Base-by-base conservation (phyloP, 2,888 invertebrate species). In the Mesochorus sp. region DNA sequence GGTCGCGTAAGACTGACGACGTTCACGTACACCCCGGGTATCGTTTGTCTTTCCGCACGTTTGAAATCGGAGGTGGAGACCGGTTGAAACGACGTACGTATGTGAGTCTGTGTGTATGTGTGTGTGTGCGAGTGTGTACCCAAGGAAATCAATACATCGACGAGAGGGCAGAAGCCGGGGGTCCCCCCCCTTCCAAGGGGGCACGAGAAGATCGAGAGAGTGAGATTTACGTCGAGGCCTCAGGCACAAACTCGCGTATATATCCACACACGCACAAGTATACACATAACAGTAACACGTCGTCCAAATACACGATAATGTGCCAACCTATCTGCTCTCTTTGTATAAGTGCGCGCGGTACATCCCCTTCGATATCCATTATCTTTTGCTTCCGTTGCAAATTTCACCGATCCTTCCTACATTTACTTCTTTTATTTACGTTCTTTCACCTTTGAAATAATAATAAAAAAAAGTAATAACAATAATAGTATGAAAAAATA, bases 41-140 rank as follows among this genome's bases (percentile, higher is more conserved):
- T 83, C 85, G 84, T 87, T 86, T 86, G 85, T 88, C 87, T 87
- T 87, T 88, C 85, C 82, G 72, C 76, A 84, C 83, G 85, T 88
- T 88, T 85, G 86, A 83, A 88, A 88, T 84, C 82, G 86, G 85
- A 85, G 85, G 85, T 82, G 83, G 86, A 67, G 49, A 49, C n/a
- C n/a, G n/a, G n/a, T n/a, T n/a, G n/a, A n/a, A n/a, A n/a, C n/a
- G 49, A 66, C 10, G 53, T 17, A 2, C 8, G 72, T 70, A 75
- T 62, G 73, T 59, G 66, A 62, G 75, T 3, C 59, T 17, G 37
- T 12, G 39, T n/a, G n/a, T n/a, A n/a, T n/a, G 71, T 64, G 64
- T 72, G 53, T 19, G 31, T 47, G 49, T 26, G 53, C n/a, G 14
- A 37, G 62, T 57, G 64, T 74, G 64, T 74, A 74, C 59, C 74